Evolutionary conservation across 2,797 vertebrate species (phyloP), one percentile per base, ranked within the genome.

Genomic region (Tokudaia tokunoshimensis): DNA sequence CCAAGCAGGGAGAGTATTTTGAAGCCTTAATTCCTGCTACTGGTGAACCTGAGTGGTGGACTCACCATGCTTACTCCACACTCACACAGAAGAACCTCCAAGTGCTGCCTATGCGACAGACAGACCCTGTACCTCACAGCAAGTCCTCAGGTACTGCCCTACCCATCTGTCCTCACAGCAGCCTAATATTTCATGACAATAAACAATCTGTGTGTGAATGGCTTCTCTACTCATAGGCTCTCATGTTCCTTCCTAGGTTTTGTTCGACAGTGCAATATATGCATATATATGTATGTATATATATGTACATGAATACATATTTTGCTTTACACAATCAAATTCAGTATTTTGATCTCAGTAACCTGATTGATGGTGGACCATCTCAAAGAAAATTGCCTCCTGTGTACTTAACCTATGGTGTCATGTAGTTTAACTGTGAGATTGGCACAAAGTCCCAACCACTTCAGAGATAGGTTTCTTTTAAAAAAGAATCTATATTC

Each of bases 251-350:
- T 89, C 19, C 26, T 44, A 57, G n/a, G 81, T 86, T 87, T 95
- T 92, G 44, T 84, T 88, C 74, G 41, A 85, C 55, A 96, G 80
- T 63, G 50, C 22, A 55, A 13, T 3, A 3, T 10, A 41, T 57
- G 24, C 1, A 19, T 34, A 52, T 2, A 47, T 65, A 37, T 1
- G 55, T 55, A 37, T 37, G 37, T 74, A 19, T 75, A 24, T 44
- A 11, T 41, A 14, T 24, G 1, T 76, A 29, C 22, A 22, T 13
- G n/a, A 6, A 20, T 50, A 37, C 50, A 65, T 2, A 52, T 50
- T n/a, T 2, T 55, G 67, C 34, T 94, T 92, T 85, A 90, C 34
- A 92, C 34, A 91, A 70, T 67, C 84, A 91, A 92, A 91, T 89
- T 94, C 75, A 84, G 2, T 57, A 65, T 94, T 91, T 89, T 96